A percentile compares a stretch with the other conserved stretches of the same genome.
Conservation (phyloP, 2,888 invertebrate species). For the Acheta domesticus region DNA sequence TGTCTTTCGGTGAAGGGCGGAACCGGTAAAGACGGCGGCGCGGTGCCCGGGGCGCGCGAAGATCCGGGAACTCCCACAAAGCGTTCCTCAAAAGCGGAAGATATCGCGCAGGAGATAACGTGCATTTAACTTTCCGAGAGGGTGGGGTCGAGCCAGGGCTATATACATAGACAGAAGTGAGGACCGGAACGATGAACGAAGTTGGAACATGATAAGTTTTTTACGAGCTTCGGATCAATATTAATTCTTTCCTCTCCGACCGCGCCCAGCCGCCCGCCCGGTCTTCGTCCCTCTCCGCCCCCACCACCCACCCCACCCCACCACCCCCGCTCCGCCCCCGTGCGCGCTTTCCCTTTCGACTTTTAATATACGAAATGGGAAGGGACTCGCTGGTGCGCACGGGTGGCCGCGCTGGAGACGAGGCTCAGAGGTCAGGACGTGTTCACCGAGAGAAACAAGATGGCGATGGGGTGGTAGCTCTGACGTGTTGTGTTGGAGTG, state of each 20-base stretch:
- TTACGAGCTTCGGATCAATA: background rate
- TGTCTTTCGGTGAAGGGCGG: background rate
- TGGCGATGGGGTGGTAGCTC: too few relatives aligned
- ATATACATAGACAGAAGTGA: background rate
- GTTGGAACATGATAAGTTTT: slow-evolving; percentile 18
- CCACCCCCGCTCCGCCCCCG: background rate
- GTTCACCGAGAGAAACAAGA: too few relatives aligned
- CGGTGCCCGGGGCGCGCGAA: background rate
- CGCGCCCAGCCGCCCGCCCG: background rate
- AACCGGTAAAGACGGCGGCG: background rate
- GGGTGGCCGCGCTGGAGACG: background rate
- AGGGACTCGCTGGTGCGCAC: background rate
- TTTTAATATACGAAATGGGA: background rate
- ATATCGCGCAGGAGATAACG: background rate
- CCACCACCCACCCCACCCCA: background rate
- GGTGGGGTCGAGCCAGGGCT: background rate
- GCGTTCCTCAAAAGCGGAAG: slow-evolving; percentile 18
- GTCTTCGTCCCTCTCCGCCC: background rate
- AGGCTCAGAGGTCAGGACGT: too few relatives aligned
- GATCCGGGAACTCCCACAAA: background rate
- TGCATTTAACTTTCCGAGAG: background rate
- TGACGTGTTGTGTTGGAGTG: too few relatives aligned
- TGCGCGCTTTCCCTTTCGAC: background rate
- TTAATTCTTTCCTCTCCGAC: slow-evolving; percentile 4
- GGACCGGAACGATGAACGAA: slow-evolving; percentile 12